These are phyloP conservation scores for Caenorhabditis wallacei DNA, from an alignment of 2,888 invertebrate genomes.

Conservation along the genomic window DNA sequence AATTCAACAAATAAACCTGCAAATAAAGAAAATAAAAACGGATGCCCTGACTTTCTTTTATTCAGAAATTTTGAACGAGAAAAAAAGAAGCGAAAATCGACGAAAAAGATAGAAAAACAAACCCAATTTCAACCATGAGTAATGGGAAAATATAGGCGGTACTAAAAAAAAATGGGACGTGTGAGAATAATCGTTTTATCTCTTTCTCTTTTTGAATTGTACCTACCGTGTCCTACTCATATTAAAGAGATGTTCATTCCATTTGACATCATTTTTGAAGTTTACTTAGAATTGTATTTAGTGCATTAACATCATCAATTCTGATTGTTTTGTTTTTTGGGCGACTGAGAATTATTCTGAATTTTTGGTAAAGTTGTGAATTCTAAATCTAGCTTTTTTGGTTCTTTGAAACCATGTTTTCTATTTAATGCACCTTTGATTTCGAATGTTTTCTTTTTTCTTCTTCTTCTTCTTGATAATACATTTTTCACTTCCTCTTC, in stretches of 20 bases:
- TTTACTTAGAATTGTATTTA: not conserved
- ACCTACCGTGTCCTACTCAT: not conserved
- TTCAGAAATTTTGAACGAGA: not conserved
- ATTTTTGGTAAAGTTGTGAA: not conserved
- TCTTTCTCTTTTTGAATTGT: not conserved
- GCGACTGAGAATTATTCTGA: not conserved
- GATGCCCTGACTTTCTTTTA: conserved; percentile 6
- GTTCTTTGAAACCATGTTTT: no score
- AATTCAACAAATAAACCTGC: conserved; percentile 34
- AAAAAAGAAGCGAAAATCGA: not conserved
- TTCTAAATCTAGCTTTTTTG: not conserved
- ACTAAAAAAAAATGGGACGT: conserved; percentile 3
- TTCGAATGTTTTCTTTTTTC: not conserved
- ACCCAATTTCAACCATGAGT: conserved; percentile 40
- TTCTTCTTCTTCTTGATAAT: not conserved
- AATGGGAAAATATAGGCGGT: conserved; percentile 20
- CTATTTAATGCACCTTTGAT: not conserved
- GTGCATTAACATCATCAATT: not conserved
- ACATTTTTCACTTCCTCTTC: not conserved
- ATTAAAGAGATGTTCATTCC: not conserved
- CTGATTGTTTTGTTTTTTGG: not conserved
- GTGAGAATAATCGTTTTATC: conserved; percentile 5
- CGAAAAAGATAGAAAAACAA: conserved; percentile 41
- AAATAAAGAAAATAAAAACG: conserved; percentile 13
- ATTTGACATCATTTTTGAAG: conserved; percentile 10